Conservation (phyloP, 2,113 vertebrate species). For the Malurus elegans region DNA sequence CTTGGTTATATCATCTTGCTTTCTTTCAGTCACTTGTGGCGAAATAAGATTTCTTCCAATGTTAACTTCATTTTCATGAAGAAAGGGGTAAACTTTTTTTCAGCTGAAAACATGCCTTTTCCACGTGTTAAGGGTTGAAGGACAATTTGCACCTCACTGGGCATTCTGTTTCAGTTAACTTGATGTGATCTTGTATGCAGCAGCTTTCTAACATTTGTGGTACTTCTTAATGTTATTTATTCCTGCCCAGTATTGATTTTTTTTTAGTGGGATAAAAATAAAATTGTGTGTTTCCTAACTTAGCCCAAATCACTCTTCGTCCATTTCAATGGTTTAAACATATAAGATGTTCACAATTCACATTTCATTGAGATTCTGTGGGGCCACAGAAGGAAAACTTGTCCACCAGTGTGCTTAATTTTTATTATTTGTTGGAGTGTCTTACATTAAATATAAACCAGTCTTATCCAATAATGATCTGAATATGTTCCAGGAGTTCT, state of each 20-base stretch:
- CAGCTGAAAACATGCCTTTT: background rate
- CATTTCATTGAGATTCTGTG: background rate
- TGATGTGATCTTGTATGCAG: background rate
- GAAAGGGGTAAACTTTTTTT: background rate
- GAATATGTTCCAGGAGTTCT: background rate
- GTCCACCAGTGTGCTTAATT: background rate
- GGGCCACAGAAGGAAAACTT: background rate
- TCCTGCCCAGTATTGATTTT: background rate
- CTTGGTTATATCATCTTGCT: background rate
- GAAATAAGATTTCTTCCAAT: background rate
- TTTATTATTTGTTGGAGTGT: background rate
- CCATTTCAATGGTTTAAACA: background rate
- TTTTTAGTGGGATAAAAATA: background rate
- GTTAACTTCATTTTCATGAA: background rate
- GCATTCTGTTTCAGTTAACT: background rate
- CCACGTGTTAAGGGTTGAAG: background rate
- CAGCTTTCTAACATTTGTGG: background rate
- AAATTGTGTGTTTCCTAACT: background rate
- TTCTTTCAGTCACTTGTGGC: background rate
- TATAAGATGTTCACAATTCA: background rate
- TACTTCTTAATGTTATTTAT: background rate
- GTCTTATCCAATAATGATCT: background rate
- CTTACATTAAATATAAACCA: background rate
- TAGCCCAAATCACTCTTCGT: background rate
- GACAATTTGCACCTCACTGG: background rate